Evolutionary conservation across 1,140 invertebrate genomes (phyloP), one percentile per base, ranked within the genome.

Genomic region (Drosophila takahashii): DNA sequence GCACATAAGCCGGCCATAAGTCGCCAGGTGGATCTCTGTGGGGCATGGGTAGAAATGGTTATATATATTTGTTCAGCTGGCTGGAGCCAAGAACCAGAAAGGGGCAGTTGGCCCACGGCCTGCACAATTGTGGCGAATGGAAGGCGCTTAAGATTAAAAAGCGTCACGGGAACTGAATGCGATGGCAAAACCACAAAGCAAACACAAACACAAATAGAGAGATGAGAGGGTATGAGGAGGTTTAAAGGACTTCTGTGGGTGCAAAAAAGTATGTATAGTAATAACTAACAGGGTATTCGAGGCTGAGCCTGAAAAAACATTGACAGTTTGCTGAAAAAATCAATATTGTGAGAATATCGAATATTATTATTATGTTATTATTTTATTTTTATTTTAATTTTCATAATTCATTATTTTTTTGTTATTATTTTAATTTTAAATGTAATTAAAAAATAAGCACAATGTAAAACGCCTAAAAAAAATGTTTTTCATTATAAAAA

Each of bases 121-220:
- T 81, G 77, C 79, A 79, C 83, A 83, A 79, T 77, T 83, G 84
- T 79, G 83, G 84, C 81, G 87, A 89, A 73, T 79, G 83, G 86
- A 89, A 86, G 86, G 83, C 84, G 83, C 79, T 86, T 86, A 86
- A 86, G 83, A 86, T 86, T 86, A 86, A 86, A 75, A 86, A 73
- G 71, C 79, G 51, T 47, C 66, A 56, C 65, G 66, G 71, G 64
- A 53, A 32, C 83, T 64, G 60, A 69, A 64, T 79, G 67, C 69
- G 64, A 72, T 81, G 83, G 80, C 77, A 62, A 87, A 64, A 74
- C 83, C 83, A 72, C 84, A 86, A 79, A 83, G 83, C 83, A 86
- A 86, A 86, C 62, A 83, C 77, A 87, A 87, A 76, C 79, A 87
- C 75, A 86, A 83, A 75, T 69, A 81, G 27, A 81, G 27, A 37